Base-by-base conservation (phyloP, 2,888 invertebrate species). In the Masnerella sp. region DNA sequence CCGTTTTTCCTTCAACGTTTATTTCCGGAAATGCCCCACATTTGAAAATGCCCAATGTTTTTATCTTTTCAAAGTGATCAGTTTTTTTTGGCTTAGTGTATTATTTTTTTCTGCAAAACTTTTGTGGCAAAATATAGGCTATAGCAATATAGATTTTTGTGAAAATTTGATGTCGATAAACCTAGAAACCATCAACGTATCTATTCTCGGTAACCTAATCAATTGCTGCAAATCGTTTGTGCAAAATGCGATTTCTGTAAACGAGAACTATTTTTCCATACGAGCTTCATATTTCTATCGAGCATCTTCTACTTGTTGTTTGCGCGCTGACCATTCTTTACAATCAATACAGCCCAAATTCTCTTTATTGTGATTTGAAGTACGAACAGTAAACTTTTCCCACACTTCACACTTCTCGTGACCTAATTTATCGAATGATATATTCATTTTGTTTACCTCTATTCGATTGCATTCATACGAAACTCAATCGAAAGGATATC, bases 391-490 rank as follows among this genome's bases (percentile, higher is more conserved):
- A 25, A 58, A 67, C 1, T 25, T 8, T 40, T 67, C 58, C 8
- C 51, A 58, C 8, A 7, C n/a, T 22, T 59, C 59, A 30, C 68
- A 68, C 15, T 67, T 40, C 32, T 58, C 32, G 15, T 51, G 45
- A 2, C 51, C 58, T 22, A 58, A 49, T 32, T 58, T 56, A n/a
- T 25, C 25, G 2, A 58, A 58, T 1, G 67, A 67, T 11, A 67
- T 11, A 14, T 36, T 36, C 36, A 36, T 36, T 8, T 14, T 36
- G 2, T 14, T 14, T 4, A 73, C 9, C 5, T 17, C 8, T 4
- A 15, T 22, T 8, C 73, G 18, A 17, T 73, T 68, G 14, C 38
- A 15, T 28, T 68, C 62, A 28, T 49, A 56, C 5, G 56, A 73
- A 47, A 43, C 20, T 1, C 8, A 11, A 25, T 42, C n/a, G 3